Base-by-base conservation (phyloP, 2,113 vertebrate species). In the Paralichthys olivaceus region DNA sequence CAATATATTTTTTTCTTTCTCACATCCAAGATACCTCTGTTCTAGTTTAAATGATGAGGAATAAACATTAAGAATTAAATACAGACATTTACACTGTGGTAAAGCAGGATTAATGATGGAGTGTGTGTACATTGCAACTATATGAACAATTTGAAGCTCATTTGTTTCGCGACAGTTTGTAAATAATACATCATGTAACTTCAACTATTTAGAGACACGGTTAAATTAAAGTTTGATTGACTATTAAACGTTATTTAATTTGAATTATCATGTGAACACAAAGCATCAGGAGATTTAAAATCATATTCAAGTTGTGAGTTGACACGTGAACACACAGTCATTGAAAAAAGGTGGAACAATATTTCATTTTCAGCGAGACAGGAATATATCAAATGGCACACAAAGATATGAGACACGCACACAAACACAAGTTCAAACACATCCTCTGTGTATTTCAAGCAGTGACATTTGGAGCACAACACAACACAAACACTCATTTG, bases 401-500 rank as follows among this genome's bases (percentile, higher is more conserved):
- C 8, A 37, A 20, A 60, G 9, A 60, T 14, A 15, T 1, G 19
- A 45, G 1, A n/a, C 4, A 68, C 19, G 19, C 20, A 45, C 29
- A 64, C 28, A 9, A 20, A 61, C 29, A 15, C 34, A 11, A 68
- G 67, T 83, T 85, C 67, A 86, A 82, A 86, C 63, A 43, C 49
- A 5, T 25, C 54, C 43, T 29, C 43, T 7, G 7, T 11, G 23
- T 76, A 29, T 73, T 81, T 81, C 45, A 63, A 73, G 80, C 56
- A 25, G 45, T 81, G 81, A 81, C 78, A 84, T 86, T 84, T 77
- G 72, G 20, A 74, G 64, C 78, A 12, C 34, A 79, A 58, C 56
- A 58, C 26, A 32, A 58, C 26, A 58, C 56, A 58, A 58, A 58
- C 56, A 32, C 67, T 69, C 47, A 75, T 85, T 79, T 85, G 67